These are phyloP conservation scores for Thermophis baileyi DNA, from an alignment of 2,113 vertebrate genomes.

Conservation along the genomic window DNA sequence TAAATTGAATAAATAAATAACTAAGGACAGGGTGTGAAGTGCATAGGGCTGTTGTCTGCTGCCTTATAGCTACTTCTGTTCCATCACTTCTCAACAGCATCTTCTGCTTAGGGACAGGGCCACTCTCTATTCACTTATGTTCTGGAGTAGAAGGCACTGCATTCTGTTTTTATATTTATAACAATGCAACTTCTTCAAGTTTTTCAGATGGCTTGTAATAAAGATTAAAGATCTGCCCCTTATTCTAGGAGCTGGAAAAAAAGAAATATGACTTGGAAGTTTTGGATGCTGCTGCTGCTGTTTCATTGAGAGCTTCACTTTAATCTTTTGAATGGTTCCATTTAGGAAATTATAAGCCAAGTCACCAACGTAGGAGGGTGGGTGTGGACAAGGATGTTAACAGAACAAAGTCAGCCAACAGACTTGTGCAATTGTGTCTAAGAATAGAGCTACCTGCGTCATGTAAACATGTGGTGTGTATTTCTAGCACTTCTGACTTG, in stretches of 20 bases:
- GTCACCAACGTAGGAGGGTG: conserved; percentile 32
- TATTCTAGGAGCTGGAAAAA: conserved; percentile 47
- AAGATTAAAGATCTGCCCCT: conserved; percentile 18
- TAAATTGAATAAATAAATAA: neutral
- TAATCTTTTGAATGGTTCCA: conserved; percentile 45
- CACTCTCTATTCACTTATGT: neutral
- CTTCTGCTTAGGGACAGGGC: neutral
- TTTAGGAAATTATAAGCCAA: conserved; percentile 49
- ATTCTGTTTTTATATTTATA: conserved; percentile 36
- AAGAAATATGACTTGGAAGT: conserved; percentile 40
- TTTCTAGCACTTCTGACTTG: conserved; percentile 50
- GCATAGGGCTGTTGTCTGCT: neutral
- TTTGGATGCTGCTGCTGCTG: conserved; percentile 43
- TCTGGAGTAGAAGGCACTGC: conserved; percentile 40
- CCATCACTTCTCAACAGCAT: neutral
- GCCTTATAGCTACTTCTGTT: neutral
- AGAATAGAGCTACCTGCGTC: conserved; percentile 60
- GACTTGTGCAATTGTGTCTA: conserved; percentile 49
- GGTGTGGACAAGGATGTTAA: conserved; percentile 46
- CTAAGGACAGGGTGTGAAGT: neutral
- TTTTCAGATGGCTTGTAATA: conserved; percentile 7
- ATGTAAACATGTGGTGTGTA: conserved; percentile 45
- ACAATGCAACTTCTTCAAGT: conserved; percentile 1
- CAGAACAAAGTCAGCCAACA: conserved; percentile 34
- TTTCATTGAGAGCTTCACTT: conserved; percentile 50